phyloP scores from a whole-genome alignment of 2,113 vertebrate genomes.

The Lepus americanus region DNA sequence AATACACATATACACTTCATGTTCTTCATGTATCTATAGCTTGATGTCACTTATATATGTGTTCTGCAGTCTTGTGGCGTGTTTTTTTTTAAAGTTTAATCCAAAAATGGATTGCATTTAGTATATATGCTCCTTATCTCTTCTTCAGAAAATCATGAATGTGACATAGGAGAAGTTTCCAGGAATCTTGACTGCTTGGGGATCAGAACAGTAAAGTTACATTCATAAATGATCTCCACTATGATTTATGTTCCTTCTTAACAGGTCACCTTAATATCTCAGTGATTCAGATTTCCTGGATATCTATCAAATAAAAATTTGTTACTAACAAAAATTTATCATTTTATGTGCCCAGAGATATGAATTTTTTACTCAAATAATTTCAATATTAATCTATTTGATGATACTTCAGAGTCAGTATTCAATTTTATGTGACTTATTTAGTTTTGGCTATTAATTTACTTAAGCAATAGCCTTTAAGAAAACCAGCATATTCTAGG shows the following conservation, averaged over 20 bases:
- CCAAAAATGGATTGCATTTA: background rate
- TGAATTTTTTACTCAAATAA: background rate
- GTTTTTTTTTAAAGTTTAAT: slow-evolving; percentile 49
- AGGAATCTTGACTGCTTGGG: background rate
- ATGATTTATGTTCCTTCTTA: background rate
- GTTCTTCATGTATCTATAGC: background rate
- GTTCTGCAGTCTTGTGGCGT: background rate
- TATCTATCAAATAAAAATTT: slow-evolving; percentile 3
- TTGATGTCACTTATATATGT: background rate
- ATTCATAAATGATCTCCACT: background rate
- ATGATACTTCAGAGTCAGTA: slow-evolving; percentile 5
- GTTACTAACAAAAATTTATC: slow-evolving; percentile 24
- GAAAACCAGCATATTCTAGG: background rate
- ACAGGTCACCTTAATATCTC: background rate
- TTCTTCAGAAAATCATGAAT: slow-evolving; percentile 34
- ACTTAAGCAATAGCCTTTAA: background rate
- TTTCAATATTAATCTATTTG: slow-evolving; percentile 20
- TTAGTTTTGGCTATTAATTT: background rate
- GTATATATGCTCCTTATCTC: background rate
- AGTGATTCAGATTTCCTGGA: slow-evolving; percentile 4
- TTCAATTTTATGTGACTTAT: background rate
- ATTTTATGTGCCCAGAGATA: slow-evolving; percentile 16
- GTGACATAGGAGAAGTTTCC: background rate
- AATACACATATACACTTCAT: background rate
- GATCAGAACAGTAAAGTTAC: background rate